Base-by-base conservation (phyloP, 2,797 vertebrate genomes). In the Coluber constrictor region DNA sequence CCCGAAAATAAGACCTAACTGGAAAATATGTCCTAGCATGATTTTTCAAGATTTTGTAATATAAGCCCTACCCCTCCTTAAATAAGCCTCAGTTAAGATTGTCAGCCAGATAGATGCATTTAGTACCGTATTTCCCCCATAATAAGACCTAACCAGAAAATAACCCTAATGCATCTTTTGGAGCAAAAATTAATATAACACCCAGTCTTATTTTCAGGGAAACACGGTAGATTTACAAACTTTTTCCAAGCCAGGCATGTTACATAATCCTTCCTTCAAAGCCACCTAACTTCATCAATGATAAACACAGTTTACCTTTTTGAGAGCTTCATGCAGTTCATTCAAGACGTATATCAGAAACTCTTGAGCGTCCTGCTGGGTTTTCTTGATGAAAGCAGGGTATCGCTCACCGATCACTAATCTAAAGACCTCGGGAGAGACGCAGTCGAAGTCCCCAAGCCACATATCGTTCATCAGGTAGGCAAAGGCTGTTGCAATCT, bases 351-450 rank as follows among this genome's bases (percentile, higher is more conserved):
- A 98, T 70, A 99, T 98, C 92, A 99, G 97, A 90, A 99, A 98
- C 60, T 98, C 98, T 94, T 99, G 98, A 0, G 98, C 98, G 0
- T 99, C 98, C 12, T 99, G 98, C 95, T 98, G 98, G 3, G 94
- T 97, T 89, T 94, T 96, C 95, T 97, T 98, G 95, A 97, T 96
- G 86, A 99, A 99, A 32, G 97, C 95, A 0, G 98, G 98, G 93
- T 98, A 96, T 87, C 96, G 94, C 59, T 96, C 97, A 92, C 96
- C 96, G 29, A 99, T 95, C 59, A 97, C 94, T 0, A 97, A 96
- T 66, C 96, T 92, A 91, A 98, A 98, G 94, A 97, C 96, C 93
- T 97, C 95, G 0, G 98, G 98, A 13, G 98, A 97, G 88, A 98
- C 96, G 8, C 94, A 98, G 93, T 98, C 96, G 18, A 94, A 96